phyloP scores from a whole-genome alignment of 2,797 vertebrate species.

The Lateolabrax maculatus region DNA sequence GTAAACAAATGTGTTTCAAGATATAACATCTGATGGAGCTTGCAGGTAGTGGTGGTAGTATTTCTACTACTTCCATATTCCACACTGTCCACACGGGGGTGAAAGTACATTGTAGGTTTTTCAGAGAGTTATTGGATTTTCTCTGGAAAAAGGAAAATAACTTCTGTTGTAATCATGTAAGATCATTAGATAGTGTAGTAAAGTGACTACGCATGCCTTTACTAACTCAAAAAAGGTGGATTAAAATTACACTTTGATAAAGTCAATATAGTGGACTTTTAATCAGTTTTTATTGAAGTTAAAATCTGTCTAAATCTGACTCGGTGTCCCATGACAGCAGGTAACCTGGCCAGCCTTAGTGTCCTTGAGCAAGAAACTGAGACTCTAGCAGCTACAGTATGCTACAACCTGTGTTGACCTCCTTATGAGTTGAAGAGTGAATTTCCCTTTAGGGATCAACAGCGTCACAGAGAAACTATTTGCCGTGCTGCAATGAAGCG shows the following conservation, averaged over 20 bases:
- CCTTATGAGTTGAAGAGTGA: slow-evolving; percentile 16
- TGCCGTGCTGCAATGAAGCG: slow-evolving; percentile 39
- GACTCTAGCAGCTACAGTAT: background rate
- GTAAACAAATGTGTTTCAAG: background rate
- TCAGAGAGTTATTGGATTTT: background rate
- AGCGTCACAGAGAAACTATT: slow-evolving; percentile 15
- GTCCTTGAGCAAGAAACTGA: slow-evolving; percentile 25
- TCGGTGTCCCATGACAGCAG: slow-evolving; percentile 1
- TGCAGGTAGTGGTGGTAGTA: background rate
- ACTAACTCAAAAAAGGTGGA: too few species aligned
- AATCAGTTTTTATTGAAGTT: background rate
- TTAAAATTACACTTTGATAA: background rate
- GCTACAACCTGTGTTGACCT: background rate
- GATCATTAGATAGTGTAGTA: too few species aligned
- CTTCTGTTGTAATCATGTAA: background rate
- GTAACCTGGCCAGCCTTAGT: background rate
- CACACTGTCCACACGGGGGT: background rate
- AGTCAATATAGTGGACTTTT: background rate
- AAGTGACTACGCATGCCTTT: too few species aligned
- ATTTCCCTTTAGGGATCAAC: slow-evolving; percentile 35
- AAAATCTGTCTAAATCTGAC: background rate
- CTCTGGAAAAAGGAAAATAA: slow-evolving; percentile 3
- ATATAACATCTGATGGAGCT: background rate
- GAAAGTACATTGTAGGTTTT: too few species aligned
- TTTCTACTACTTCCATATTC: background rate